Percentiles rank a stretch among this genome's conserved stretches.
Conservation (phyloP, 2,797 vertebrate species). For the Pangasius macronema region DNA sequence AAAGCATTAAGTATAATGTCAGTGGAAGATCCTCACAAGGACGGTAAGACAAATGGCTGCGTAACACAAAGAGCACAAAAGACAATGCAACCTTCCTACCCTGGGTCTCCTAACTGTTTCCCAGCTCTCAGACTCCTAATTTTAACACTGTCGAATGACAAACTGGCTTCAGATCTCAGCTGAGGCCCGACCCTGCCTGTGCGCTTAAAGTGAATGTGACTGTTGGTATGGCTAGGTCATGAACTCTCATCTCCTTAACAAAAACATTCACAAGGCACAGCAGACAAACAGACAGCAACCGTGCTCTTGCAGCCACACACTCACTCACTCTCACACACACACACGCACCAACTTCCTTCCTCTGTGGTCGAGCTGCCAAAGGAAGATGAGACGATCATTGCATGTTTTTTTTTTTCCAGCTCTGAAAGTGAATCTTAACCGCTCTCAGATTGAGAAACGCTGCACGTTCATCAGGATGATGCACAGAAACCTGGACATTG, state of each 20-base stretch:
- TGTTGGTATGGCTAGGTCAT: slow-evolving; percentile 74
- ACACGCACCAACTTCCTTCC: slow-evolving; percentile 55
- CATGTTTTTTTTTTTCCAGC: slow-evolving; percentile 39
- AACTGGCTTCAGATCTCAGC: slow-evolving; percentile 40
- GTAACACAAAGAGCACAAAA: not conserved
- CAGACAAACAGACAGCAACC: slow-evolving; percentile 69
- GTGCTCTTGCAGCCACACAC: slow-evolving; percentile 56
- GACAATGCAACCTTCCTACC: slow-evolving; percentile 17
- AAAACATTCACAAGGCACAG: slow-evolving; percentile 75
- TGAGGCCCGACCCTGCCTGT: slow-evolving; percentile 53
- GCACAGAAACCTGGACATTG: not conserved
- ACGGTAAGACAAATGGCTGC: not conserved
- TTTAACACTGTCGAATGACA: slow-evolving; percentile 58
- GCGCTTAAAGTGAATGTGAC: slow-evolving; percentile 75
- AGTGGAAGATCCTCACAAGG: not conserved
- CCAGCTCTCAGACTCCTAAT: slow-evolving; percentile 24
- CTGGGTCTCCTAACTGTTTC: not conserved
- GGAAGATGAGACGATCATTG: slow-evolving; percentile 50
- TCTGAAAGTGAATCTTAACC: slow-evolving; percentile 47
- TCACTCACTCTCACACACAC: slow-evolving; percentile 43
- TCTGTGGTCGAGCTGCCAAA: slow-evolving; percentile 57
- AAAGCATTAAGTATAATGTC: not conserved
- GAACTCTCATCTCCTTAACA: slow-evolving; percentile 77
- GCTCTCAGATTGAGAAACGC: not conserved
- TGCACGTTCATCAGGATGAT: not conserved